Percentiles rank a stretch among this genome's conserved stretches.
Conservation (phyloP, 2,888 invertebrate species). For the Bugula neritina region DNA sequence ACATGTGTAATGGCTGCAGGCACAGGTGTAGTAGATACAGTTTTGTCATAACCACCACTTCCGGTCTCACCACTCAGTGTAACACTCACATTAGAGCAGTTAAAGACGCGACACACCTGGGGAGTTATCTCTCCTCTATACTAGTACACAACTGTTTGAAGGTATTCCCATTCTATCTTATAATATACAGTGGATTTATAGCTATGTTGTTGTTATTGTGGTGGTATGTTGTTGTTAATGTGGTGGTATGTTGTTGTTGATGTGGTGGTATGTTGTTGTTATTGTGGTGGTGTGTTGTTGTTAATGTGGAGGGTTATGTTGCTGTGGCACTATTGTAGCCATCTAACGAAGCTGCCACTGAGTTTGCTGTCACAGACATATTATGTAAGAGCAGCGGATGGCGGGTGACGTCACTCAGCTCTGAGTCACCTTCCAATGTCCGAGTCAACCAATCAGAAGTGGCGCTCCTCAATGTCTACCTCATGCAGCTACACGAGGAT, state of each 20-base stretch:
- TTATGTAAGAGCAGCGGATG: conserved; percentile 1
- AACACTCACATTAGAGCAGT: neutral
- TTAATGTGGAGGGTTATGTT: neutral
- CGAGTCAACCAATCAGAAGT: conserved; percentile 24
- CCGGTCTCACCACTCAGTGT: neutral
- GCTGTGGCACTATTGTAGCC: neutral
- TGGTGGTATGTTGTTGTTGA: neutral
- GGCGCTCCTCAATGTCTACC: neutral
- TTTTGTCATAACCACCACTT: neutral
- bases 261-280: neutral
- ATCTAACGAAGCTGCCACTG: neutral
- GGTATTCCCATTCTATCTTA: too few relatives aligned
- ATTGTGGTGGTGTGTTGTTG: neutral
- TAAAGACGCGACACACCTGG: neutral
- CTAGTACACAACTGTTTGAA: neutral
- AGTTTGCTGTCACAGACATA: conserved; percentile 14
- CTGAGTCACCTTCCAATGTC: neutral
- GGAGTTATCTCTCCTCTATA: neutral
- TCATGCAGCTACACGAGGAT: neutral
- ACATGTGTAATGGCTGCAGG: neutral
- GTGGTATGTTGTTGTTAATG: too few relatives aligned
- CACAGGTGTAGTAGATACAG: conserved; percentile 23
- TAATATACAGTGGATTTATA: too few relatives aligned
- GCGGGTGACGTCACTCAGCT: neutral
- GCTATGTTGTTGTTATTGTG: too few relatives aligned